Evolutionary conservation across 2,888 invertebrate species (phyloP).

Genomic region (Callimorpha dominula): DNA sequence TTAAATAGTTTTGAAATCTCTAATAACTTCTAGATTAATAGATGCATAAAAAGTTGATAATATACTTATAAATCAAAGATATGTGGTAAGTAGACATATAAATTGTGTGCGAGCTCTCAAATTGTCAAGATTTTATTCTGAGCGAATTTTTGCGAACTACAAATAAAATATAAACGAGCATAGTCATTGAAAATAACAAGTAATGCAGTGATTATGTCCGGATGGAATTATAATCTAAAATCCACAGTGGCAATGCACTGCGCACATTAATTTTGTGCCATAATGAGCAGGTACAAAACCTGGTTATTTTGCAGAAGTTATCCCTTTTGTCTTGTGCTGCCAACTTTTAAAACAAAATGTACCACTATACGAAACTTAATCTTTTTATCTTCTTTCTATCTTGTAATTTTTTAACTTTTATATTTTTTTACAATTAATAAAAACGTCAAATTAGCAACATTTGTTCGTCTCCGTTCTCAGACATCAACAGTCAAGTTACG

Average conservation of each 20-base stretch:
- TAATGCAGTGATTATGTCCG: constrained; percentile 50
- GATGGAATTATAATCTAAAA: constrained; percentile 60
- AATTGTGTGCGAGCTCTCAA: not conserved
- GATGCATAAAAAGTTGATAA: not conserved
- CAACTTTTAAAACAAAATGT: constrained; percentile 18
- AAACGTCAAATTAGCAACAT: too few relatives aligned
- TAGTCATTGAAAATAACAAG: constrained; percentile 67
- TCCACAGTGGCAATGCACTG: constrained; percentile 42
- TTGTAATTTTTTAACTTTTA: too few relatives aligned
- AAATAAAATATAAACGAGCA: constrained; percentile 38
- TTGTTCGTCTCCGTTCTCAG: not conserved
- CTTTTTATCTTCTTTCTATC: not conserved
- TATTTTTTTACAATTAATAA: too few relatives aligned
- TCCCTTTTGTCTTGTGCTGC: constrained; percentile 51
- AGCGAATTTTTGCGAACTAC: not conserved
- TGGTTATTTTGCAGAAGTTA: constrained; percentile 54
- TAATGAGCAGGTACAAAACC: constrained; percentile 68
- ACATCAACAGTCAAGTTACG: too few relatives aligned
- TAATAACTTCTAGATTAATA: not conserved
- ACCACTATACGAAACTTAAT: not conserved
- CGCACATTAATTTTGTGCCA: constrained; percentile 64
- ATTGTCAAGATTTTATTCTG: not conserved
- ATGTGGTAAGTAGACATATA: not conserved
- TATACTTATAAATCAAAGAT: not conserved
- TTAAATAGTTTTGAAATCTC: not conserved